Conservation (phyloP, 2,113 vertebrate species). For the Aspiorhynchus laticeps region DNA sequence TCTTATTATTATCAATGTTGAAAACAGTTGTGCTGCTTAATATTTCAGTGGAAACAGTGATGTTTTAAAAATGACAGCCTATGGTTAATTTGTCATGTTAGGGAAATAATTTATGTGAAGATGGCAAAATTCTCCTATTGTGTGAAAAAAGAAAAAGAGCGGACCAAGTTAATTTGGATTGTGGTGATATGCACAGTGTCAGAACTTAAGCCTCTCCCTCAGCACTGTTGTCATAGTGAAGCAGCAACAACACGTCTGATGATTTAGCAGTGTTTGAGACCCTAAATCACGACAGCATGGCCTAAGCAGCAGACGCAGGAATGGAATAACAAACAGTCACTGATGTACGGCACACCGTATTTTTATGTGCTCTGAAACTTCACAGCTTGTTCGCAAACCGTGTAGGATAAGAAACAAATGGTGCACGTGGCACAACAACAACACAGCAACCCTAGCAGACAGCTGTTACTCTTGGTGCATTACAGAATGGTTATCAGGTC, state of each 20-base stretch:
- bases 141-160: neutral
- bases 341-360: neutral
- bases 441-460: neutral
- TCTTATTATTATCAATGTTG: no score
- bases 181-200: neutral
- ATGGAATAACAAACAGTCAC: neutral
- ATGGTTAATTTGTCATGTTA: neutral
- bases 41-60: neutral
- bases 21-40: no score
- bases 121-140: no score
- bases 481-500: neutral
- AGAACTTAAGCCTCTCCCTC: neutral
- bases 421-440: neutral
- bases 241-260: neutral
- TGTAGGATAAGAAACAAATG: neutral
- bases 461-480: neutral
- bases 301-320: neutral
- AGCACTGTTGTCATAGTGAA: conserved; percentile 20
- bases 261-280: conserved; percentile 17
- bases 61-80: neutral
- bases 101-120: neutral
- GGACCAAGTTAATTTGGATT: neutral
- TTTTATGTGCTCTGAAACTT: neutral
- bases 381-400: neutral
- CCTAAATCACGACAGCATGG: neutral